Evolutionary conservation across 2,888 invertebrate genomes (phyloP).

Genomic region (Acronicta psi): DNA sequence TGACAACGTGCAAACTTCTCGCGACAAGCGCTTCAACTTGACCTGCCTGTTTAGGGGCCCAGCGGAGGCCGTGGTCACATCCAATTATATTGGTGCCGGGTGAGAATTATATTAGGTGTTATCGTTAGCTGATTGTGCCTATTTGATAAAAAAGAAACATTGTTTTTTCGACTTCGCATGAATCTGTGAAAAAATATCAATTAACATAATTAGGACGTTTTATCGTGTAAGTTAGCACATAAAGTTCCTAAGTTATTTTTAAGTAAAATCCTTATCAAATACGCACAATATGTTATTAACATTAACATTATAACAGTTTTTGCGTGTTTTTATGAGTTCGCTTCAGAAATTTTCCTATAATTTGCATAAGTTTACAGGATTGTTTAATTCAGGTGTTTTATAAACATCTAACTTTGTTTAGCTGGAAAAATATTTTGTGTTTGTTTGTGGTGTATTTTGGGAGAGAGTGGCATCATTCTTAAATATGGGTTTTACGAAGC

Average conservation of each 20-base stretch:
- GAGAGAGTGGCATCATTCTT: conserved; percentile 55
- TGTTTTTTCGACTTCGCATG: conserved; percentile 2
- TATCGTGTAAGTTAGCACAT: background rate
- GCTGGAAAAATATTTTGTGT: conserved; percentile 54
- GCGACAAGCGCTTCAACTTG: conserved; percentile 96
- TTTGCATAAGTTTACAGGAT: conserved; percentile 52
- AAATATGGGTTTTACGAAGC: conserved; percentile 45
- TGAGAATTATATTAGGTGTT: conserved; percentile 85
- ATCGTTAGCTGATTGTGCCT: conserved; percentile 48
- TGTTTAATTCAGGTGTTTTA: conserved; percentile 56
- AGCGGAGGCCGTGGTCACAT: conserved; percentile 97
- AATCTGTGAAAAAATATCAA: background rate
- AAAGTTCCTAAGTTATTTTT: conserved; percentile 5
- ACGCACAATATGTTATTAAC: conserved; percentile 24
- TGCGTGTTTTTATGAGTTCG: conserved; percentile 53
- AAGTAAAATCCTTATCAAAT: conserved; percentile 34
- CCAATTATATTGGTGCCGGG: conserved; percentile 97
- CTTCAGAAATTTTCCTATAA: conserved; percentile 45
- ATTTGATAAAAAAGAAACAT: conserved; percentile 56
- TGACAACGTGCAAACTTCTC: conserved; percentile 96
- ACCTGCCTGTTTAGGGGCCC: conserved; percentile 97
- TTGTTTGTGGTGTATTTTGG: conserved; percentile 62
- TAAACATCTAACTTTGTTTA: conserved; percentile 58
- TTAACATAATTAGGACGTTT: conserved; percentile 19
- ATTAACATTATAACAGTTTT: conserved; percentile 53